Evolutionary conservation across 2,797 vertebrate genomes (phyloP).

Genomic region (Fistularia tabacaria): DNA sequence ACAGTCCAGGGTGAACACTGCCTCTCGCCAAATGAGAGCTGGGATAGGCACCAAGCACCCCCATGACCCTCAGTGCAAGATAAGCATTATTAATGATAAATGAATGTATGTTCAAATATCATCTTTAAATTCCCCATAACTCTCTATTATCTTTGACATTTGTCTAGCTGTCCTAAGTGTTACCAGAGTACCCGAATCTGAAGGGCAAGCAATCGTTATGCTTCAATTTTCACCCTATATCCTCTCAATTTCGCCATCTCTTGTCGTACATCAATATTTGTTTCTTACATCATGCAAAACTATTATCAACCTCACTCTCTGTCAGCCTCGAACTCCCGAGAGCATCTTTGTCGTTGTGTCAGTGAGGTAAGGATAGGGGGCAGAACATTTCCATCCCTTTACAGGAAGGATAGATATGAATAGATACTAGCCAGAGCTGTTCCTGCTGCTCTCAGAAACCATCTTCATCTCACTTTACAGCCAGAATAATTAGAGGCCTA

Average conservation of each 20-base stretch:
- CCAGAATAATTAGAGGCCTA: conserved; percentile 8
- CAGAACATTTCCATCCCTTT: neutral
- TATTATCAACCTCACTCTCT: conserved; percentile 37
- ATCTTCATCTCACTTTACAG: conserved; percentile 11
- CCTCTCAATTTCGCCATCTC: conserved; percentile 58
- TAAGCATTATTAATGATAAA: too few species aligned
- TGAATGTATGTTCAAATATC: too few species aligned
- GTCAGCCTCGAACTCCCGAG: conserved; percentile 20
- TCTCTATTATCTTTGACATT: neutral
- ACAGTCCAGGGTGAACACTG: too few species aligned
- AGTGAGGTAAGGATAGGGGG: too few species aligned
- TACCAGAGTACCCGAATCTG: conserved; percentile 8
- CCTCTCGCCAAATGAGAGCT: too few species aligned
- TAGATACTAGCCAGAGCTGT: conserved; percentile 9
- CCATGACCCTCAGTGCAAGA: too few species aligned
- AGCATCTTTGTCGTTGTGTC: conserved; percentile 46
- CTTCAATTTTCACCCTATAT: conserved; percentile 48
- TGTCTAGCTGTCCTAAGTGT: neutral
- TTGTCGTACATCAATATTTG: conserved; percentile 28
- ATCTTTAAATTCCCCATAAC: neutral
- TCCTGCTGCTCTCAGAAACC: neutral
- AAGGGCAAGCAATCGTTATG: conserved; percentile 23
- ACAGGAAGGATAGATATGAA: conserved; percentile 20
- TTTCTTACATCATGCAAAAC: conserved; percentile 37
- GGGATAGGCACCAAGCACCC: too few species aligned